These are phyloP conservation scores for Atherinomorus stipes DNA, from an alignment of 2,113 vertebrate species.

Conservation along the genomic window DNA sequence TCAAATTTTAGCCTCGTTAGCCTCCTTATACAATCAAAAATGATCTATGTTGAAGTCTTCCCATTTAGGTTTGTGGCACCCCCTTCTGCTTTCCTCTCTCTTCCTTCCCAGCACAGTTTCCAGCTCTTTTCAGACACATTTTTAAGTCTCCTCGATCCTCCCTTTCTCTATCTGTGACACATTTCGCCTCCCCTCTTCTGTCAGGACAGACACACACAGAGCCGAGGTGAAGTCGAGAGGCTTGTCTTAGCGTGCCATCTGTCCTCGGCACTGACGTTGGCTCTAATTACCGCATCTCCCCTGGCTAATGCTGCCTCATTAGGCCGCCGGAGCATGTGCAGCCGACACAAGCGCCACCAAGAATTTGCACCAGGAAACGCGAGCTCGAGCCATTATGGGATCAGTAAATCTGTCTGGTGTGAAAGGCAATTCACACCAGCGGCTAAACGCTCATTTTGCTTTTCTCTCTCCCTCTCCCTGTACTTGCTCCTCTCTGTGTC, in stretches of 20 bases:
- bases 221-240: conserved; percentile 74
- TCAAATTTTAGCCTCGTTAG: not conserved
- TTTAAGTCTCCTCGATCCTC: conserved; percentile 19
- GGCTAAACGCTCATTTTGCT: conserved; percentile 88
- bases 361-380: conserved; percentile 84
- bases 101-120: conserved; percentile 4
- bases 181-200: conserved; percentile 57
- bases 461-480: conserved; percentile 66
- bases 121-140: conserved; percentile 56
- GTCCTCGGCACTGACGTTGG: conserved; percentile 85
- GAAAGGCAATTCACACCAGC: conserved; percentile 88
- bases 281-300: conserved; percentile 86
- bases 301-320: conserved; percentile 88
- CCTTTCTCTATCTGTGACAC: conserved; percentile 58
- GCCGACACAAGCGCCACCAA: conserved; percentile 84
- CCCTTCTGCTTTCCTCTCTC: conserved; percentile 1
- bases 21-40: too few species aligned
- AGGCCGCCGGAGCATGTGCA: conserved; percentile 86
- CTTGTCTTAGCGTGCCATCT: conserved; percentile 88
- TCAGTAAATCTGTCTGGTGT: conserved; percentile 87
- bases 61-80: not conserved
- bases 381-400: conserved; percentile 86
- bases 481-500: conserved; percentile 31
- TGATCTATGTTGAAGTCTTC: not conserved
- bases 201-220: conserved; percentile 68